Percentiles rank a stretch among this genome's conserved stretches.
Evolutionary conservation across 2,888 invertebrate genomes (phyloP).

Genomic region (Steinernema carpocapsae): DNA sequence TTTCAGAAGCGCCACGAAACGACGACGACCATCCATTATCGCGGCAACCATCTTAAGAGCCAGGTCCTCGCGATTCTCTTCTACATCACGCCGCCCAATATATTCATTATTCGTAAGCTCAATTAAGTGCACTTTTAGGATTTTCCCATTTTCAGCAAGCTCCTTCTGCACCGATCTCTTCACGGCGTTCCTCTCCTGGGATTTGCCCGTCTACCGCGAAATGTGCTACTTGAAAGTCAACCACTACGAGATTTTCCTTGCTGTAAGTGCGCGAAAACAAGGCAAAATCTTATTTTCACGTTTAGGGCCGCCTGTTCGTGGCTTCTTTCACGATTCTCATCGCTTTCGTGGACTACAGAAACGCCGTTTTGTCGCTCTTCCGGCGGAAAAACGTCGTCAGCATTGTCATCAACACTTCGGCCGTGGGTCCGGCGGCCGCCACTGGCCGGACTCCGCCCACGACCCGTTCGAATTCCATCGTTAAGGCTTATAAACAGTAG

Average conservation of each 20-base stretch:
- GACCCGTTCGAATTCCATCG: no score
- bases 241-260: constrained; percentile 10
- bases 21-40: background rate
- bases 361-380: background rate
- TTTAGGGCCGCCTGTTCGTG: constrained; percentile 18
- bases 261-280: background rate
- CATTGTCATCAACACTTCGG: no score
- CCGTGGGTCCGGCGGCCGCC: no score
- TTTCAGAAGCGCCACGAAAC: constrained; percentile 3
- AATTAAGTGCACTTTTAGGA: no score
- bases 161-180: constrained; percentile 29
- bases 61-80: constrained; percentile 23
- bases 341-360: constrained; percentile 28
- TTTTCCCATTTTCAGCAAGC: background rate
- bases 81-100: constrained; percentile 24
- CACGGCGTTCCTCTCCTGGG: background rate
- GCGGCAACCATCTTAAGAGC: background rate
- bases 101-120: constrained; percentile 8
- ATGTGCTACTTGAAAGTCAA: background rate
- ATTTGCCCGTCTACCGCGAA: background rate
- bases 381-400: background rate
- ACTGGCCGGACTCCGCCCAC: no score
- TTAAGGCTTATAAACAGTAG: no score
- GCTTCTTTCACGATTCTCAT: constrained; percentile 7
- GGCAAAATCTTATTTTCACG: background rate